phyloP scores from a whole-genome alignment of 2,797 vertebrate genomes.

The Betta splendens region DNA sequence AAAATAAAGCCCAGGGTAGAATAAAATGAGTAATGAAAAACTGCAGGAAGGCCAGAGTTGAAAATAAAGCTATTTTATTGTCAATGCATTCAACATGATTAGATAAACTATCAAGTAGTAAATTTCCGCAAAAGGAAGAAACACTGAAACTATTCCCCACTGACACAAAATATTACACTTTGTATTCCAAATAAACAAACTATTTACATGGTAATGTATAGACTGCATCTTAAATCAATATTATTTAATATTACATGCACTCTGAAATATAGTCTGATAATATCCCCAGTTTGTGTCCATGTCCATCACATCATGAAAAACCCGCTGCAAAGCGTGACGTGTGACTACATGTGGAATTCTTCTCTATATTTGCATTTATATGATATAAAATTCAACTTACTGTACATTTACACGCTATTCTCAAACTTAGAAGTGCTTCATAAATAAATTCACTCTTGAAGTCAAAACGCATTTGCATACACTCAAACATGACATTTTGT shows the following conservation, averaged over 20 bases:
- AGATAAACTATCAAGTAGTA: constrained; percentile 99
- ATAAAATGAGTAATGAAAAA: constrained; percentile 8
- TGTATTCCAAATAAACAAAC: constrained; percentile 87
- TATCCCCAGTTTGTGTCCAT: constrained; percentile 72
- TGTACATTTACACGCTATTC: constrained; percentile 91
- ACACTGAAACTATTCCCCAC: constrained; percentile 93
- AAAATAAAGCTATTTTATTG: constrained; percentile 99
- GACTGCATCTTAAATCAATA: constrained; percentile 88
- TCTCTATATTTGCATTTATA: constrained; percentile 87
- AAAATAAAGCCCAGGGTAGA: background rate
- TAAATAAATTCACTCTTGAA: constrained; percentile 90
- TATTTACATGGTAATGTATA: constrained; percentile 87
- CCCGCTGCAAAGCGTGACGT: constrained; percentile 75
- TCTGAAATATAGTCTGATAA: constrained; percentile 84
- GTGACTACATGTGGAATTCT: constrained; percentile 78
- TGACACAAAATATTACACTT: constrained; percentile 97
- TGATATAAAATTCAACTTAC: constrained; percentile 94
- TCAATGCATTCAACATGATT: constrained; percentile 99
- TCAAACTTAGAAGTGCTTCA: constrained; percentile 91
- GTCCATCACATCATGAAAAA: constrained; percentile 73
- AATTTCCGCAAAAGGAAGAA: constrained; percentile 90
- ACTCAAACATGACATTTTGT: constrained; percentile 88
- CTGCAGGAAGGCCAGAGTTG: constrained; percentile 78
- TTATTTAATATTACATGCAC: constrained; percentile 90
- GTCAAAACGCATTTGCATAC: constrained; percentile 94